Base-by-base conservation (phyloP, 2,888 invertebrate genomes). In the Scaptomyza tumidula region DNA sequence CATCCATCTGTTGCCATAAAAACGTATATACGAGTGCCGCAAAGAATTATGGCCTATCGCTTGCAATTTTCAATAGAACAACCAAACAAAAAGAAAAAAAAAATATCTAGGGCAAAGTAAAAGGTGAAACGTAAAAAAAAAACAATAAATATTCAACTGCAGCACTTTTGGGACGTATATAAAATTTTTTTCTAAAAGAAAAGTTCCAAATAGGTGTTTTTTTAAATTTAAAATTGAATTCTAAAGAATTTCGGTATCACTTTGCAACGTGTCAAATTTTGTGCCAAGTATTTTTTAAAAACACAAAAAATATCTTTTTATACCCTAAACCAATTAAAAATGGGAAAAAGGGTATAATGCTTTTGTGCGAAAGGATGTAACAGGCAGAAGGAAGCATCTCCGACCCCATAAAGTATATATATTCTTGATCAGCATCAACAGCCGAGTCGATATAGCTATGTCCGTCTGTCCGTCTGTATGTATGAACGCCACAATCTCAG, bases 1-100 rank as follows among this genome's bases (percentile, higher is more conserved):
- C 19, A 31, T 31, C 52, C 31, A 59, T 35, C 44, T 13, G 14
- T 24, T 43, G 14, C 71, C 46, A 63, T 66, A 66, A 86, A 75
- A 75, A 57, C 53, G 71, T 65, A 71, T 68, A 48, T 64, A 65
- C 61, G 61, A 68, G 50, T 62, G 70, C 24, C 45, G 14, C 54
- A 9, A 73, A 73, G 69, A 85, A 64, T 81, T 75, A 81, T 68
- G 46, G 56, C 61, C 72, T 63, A 61, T 68, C 50, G 59, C 50
- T 53, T 49, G 59, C 46, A 64, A 66, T 73, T 75, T 63, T 63
- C 67, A 77, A 67, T 72, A 63, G 67, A 37, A 41, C 7, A 10
- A n/a, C n/a, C n/a, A n/a, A n/a, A n/a, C n/a, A n/a, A n/a, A n/a
- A n/a, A n/a, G n/a, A n/a, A 24, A 46, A 43, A 55, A 60, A 71